These are phyloP conservation scores for Diorhabda elongata DNA, from an alignment of 1,140 invertebrate species.

Conservation along the genomic window DNA sequence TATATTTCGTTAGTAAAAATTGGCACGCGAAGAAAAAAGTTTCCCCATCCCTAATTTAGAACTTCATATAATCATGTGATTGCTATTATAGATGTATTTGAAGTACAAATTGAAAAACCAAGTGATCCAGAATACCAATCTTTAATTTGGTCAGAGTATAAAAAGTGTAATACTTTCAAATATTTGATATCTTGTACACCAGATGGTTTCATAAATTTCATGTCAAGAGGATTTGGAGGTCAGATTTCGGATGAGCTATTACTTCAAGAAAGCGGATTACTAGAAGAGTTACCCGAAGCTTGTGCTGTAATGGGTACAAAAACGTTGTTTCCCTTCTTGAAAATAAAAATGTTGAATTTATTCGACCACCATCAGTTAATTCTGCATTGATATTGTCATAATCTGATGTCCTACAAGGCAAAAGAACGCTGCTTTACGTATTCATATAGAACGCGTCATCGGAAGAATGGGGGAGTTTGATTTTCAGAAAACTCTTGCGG, in stretches of 20 bases:
- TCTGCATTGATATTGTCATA: too few relatives aligned
- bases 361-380: too few relatives aligned
- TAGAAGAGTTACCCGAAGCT: slow-evolving; percentile 33
- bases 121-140: slow-evolving; percentile 32
- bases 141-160: slow-evolving; percentile 43
- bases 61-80: neutral
- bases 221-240: slow-evolving; percentile 47
- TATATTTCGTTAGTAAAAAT: too few relatives aligned
- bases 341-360: too few relatives aligned
- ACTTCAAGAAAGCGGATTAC: slow-evolving; percentile 40
- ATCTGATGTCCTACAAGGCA: too few relatives aligned
- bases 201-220: slow-evolving; percentile 48
- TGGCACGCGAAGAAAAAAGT: too few relatives aligned
- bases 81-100: neutral
- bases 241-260: slow-evolving; percentile 42
- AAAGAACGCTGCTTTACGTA: too few relatives aligned
- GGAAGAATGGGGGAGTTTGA: too few relatives aligned
- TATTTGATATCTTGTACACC: slow-evolving; percentile 47
- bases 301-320: slow-evolving; percentile 41
- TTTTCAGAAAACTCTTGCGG: too few relatives aligned
- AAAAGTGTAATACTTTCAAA: slow-evolving; percentile 46
- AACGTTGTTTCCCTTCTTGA: too few relatives aligned
- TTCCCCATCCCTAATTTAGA: neutral
- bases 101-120: slow-evolving; percentile 1
- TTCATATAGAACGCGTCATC: too few relatives aligned